phyloP scores from a whole-genome alignment of 2,888 invertebrate species.

The Melieria omissa region DNA sequence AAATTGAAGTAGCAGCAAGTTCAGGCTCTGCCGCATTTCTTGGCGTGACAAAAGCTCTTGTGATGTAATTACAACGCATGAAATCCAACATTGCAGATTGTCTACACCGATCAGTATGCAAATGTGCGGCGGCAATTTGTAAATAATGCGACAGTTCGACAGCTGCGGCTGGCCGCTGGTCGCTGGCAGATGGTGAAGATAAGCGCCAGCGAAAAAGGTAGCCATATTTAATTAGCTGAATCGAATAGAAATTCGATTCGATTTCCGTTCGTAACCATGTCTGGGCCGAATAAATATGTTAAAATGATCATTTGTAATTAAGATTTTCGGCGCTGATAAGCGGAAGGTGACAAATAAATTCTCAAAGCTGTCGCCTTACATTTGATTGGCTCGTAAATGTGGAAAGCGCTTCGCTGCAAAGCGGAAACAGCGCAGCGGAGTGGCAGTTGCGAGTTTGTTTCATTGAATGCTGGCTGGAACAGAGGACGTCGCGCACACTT shows the following conservation, averaged over 20 bases:
- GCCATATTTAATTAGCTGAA: slow-evolving; percentile 16
- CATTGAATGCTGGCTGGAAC: too few species aligned
- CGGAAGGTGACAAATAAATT: slow-evolving; percentile 10
- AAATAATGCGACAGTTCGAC: neutral
- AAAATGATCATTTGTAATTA: slow-evolving; percentile 9
- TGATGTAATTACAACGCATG: too few species aligned
- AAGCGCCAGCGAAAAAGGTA: slow-evolving; percentile 5
- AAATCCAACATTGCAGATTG: slow-evolving; percentile 22
- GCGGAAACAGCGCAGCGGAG: too few species aligned
- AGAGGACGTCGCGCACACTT: too few species aligned
- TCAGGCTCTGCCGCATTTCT: too few species aligned
- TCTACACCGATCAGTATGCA: slow-evolving; percentile 28
- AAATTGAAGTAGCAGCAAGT: too few species aligned
- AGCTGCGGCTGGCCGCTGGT: slow-evolving; percentile 1
- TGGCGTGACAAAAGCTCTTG: too few species aligned
- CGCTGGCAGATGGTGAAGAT: slow-evolving; percentile 8
- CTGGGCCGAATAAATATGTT: neutral
- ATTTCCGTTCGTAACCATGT: neutral
- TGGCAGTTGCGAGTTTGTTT: too few species aligned
- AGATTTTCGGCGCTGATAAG: slow-evolving; percentile 3
- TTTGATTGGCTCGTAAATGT: neutral
- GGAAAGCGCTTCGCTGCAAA: too few species aligned
- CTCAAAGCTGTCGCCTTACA: neutral
- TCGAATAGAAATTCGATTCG: neutral
- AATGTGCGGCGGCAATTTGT: slow-evolving; percentile 20